Evolutionary conservation across 2,113 vertebrate species (phyloP).

Genomic region (Oreotrochilus melanogaster): DNA sequence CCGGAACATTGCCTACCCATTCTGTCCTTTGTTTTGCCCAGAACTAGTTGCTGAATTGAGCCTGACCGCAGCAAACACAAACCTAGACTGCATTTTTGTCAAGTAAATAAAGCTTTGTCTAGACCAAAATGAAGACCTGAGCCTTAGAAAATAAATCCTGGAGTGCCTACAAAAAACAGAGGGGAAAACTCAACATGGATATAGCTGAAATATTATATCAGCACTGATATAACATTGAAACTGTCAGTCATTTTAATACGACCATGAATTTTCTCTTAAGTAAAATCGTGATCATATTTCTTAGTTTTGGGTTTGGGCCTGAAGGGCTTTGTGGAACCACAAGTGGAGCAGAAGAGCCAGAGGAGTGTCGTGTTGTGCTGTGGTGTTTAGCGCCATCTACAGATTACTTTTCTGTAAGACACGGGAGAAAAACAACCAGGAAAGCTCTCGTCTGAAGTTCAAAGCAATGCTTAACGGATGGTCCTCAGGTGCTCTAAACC

Average conservation of each 20-base stretch:
- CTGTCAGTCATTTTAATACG: not conserved
- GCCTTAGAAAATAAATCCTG: not conserved
- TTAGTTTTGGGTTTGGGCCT: not conserved
- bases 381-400: conserved; percentile 64
- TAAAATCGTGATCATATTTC: not conserved
- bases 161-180: not conserved
- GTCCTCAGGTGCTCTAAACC: not conserved
- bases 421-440: not conserved
- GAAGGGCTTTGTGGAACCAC: not conserved
- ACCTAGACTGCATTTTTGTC: not conserved
- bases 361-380: not conserved
- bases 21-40: not conserved
- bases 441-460: not conserved
- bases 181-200: fast-evolving
- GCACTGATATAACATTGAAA: not conserved
- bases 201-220: not conserved
- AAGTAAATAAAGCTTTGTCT: not conserved
- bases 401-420: not conserved
- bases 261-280: not conserved
- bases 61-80: not conserved
- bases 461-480: not conserved
- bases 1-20: not conserved
- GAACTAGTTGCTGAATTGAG: not conserved
- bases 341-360: not conserved
- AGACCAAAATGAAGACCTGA: not conserved